Evolutionary conservation across 1,140 invertebrate genomes (phyloP), one percentile per base, ranked within the genome.

Genomic region (Seison nebaliae): DNA sequence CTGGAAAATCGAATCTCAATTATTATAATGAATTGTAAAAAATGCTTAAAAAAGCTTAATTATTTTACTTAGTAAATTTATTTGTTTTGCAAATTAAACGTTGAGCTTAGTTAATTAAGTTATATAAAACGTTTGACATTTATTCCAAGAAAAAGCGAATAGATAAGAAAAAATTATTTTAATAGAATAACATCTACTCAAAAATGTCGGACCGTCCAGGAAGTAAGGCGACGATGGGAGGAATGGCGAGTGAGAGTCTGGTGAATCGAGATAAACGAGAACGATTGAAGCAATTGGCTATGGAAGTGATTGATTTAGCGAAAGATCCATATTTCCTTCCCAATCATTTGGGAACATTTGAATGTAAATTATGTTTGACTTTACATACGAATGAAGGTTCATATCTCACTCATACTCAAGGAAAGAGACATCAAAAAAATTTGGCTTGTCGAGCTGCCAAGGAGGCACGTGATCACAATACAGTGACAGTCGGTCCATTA

Each of bases 341-440:
- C 48, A 61, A 61, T 49, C 59, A 61, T 43, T 42, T 61, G 33
- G 59, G 59, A 0, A 91, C 88, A 2, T 98, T 96, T 63, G 91
- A 98, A 61, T 98, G 91, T 57, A 98, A 98, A 65, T 59, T 98
- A 0, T 98, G 91, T 67, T 57, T 98, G 12, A 98, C 91, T 1
- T 63, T 98, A 9, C 91, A 98, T 53, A 98, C 96, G 50, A 98
- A 98, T 64, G 91, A 98, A 61, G 91, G 88, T 2, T 93, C 81
- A 53, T 98, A 98, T 53, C 65, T 99, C 47, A 88, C 91, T 9
- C 91, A 98, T 50, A 99, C 91, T 0, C 91, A 98, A 60, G 91
- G 91, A n/a, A 99, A 99, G 54, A 99, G 98, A 50, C 91, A 98
- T 76, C 91, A 99, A 58, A 78, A 83, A 1, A 99, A 98, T 63